Conservation (phyloP, 2,113 vertebrate species). For the Cyprinodon variegatus region DNA sequence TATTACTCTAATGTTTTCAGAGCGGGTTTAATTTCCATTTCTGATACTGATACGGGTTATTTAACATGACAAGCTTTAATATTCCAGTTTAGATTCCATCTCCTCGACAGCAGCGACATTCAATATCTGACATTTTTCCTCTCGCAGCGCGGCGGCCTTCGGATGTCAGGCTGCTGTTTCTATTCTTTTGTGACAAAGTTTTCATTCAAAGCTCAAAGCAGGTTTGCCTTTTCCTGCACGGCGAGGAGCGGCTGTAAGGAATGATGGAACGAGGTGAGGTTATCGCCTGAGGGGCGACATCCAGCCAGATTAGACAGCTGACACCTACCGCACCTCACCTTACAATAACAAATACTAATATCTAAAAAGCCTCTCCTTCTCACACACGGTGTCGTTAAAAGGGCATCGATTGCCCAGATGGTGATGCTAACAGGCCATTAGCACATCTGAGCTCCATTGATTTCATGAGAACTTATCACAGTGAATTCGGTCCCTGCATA, state of each 20-base stretch:
- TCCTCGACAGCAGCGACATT: not conserved
- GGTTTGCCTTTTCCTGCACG: not conserved
- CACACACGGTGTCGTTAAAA: slow-evolving; percentile 21
- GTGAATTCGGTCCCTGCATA: slow-evolving; percentile 6
- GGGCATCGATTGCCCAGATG: slow-evolving; percentile 26
- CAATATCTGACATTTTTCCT: not conserved
- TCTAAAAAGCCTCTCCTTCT: not conserved
- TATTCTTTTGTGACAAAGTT: not conserved
- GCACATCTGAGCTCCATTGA: slow-evolving; percentile 31
- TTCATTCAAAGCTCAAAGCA: not conserved
- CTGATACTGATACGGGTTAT: not conserved
- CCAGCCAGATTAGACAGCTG: not conserved
- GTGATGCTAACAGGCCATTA: not conserved
- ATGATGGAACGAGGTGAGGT: not conserved
- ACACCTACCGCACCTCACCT: not conserved
- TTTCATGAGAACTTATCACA: slow-evolving; percentile 30
- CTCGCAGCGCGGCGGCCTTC: not conserved
- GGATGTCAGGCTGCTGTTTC: no score
- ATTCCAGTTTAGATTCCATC: not conserved
- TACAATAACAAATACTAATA: not conserved
- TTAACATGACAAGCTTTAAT: not conserved
- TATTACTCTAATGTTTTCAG: not conserved
- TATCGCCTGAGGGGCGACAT: not conserved
- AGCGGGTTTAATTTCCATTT: not conserved
- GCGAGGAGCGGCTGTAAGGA: not conserved